phyloP scores from a whole-genome alignment of 2,113 vertebrate species.

The Clarias macrocephalus region DNA sequence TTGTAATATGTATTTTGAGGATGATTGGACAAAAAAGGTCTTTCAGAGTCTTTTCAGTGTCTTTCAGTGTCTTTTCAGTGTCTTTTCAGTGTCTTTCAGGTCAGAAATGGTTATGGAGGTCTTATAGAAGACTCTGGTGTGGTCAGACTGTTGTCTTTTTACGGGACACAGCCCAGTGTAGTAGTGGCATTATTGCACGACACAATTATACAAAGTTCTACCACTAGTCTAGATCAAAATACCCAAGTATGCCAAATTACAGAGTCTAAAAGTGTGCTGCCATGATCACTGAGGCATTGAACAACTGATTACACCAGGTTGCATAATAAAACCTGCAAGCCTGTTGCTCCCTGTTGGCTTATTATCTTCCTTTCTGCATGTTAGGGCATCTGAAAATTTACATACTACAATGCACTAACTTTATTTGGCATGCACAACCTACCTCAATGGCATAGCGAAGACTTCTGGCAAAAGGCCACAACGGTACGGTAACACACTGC shows the following conservation, averaged over 20 bases:
- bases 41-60: too few relatives aligned
- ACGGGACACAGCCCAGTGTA: too few relatives aligned
- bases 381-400: conserved; percentile 25
- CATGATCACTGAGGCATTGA: conserved; percentile 29
- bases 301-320: conserved; percentile 23
- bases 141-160: background rate
- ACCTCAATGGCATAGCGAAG: conserved; percentile 17
- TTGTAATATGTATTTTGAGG: background rate
- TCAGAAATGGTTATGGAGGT: background rate
- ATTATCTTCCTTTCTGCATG: conserved; percentile 31
- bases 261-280: background rate
- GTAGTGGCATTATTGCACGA: too few relatives aligned
- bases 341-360: conserved; percentile 14
- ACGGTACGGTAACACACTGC: background rate
- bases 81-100: too few relatives aligned
- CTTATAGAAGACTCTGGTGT: background rate
- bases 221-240: background rate
- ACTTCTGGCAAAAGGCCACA: background rate
- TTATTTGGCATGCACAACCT: conserved; percentile 10
- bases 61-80: too few relatives aligned
- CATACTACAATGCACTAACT: conserved; percentile 11
- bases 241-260: background rate
- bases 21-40: background rate
- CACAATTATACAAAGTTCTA: background rate
- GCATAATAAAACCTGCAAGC: conserved; percentile 24